Evolutionary conservation across 2,797 vertebrate species (phyloP), one percentile per base, ranked within the genome.

Genomic region (Sebastes melanostomus): DNA sequence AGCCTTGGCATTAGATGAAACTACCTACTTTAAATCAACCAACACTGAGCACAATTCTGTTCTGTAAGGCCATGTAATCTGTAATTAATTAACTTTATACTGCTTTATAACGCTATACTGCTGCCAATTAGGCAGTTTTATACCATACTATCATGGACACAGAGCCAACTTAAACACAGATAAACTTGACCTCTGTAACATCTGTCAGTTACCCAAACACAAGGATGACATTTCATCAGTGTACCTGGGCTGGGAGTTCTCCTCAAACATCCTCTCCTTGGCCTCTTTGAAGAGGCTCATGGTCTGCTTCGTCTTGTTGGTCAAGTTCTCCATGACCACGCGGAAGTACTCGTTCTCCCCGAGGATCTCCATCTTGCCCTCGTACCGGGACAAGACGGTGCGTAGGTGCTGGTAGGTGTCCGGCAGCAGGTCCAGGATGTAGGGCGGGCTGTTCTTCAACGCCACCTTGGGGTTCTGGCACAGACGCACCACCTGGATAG

Each of bases 281-380:
- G 98, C 98, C 72, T 99, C 98, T 83, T 99, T 99, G 89, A 99
- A 99, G 27, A 99, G 96, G 91, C 97, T 98, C 94, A 99, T 99
- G 80, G 98, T 99, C 95, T 99, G 98, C 91, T 99, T 99, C 16
- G 98, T 99, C 94, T 99, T 99, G 93, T 99, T 99, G 91, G 97
- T 97, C 91, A 99, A 74, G 90, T 99, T 99, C 83, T 99, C 98
- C 96, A 99, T 97, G 91, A 99, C 98, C 42, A 99, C 97, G 0
- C 98, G 95, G 75, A 99, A 99, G 68, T 99, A 99, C 89, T 99
- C 98, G 0, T 99, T 99, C 67, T 99, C 98, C 2, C 98, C 98
- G 3, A 99, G 94, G 8, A 96, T 97, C 86, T 99, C 98, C 95
- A 99, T 99, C 88, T 98, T 99, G 77, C 98, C 98, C 93, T 99